phyloP scores from a whole-genome alignment of 1,140 invertebrate genomes.

The Drosophila grimshawi region DNA sequence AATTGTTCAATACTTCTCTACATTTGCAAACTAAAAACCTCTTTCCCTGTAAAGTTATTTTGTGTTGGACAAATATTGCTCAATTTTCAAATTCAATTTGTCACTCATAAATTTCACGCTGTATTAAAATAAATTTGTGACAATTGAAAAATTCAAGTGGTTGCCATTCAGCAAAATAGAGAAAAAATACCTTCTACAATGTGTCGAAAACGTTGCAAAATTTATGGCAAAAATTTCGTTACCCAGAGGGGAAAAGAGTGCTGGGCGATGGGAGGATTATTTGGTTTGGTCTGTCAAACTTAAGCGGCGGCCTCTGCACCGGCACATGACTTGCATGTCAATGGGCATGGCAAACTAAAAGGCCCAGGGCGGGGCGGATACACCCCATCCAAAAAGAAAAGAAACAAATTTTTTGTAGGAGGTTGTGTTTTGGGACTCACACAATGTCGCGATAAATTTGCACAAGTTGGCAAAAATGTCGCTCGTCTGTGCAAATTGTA shows the following conservation, averaged over 20 bases:
- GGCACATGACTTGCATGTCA: slow-evolving; percentile 79
- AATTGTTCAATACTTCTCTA: too few species aligned
- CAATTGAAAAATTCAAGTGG: slow-evolving; percentile 69
- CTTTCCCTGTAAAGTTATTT: slow-evolving; percentile 4
- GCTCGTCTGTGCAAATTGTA: slow-evolving; percentile 64
- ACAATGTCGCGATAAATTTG: slow-evolving; percentile 81
- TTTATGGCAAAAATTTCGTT: slow-evolving; percentile 63
- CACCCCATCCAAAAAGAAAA: slow-evolving; percentile 30
- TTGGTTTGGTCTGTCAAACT: slow-evolving; percentile 67
- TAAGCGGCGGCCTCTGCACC: slow-evolving; percentile 78
- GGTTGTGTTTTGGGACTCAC: not conserved
- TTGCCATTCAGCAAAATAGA: slow-evolving; percentile 36
- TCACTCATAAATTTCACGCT: slow-evolving; percentile 81
- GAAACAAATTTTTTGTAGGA: slow-evolving; percentile 2
- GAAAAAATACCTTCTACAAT: slow-evolving; percentile 46
- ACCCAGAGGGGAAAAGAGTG: not conserved
- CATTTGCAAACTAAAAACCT: not conserved
- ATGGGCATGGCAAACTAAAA: slow-evolving; percentile 43
- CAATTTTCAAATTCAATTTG: slow-evolving; percentile 77
- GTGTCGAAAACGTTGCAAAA: slow-evolving; percentile 59
- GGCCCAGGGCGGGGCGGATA: slow-evolving; percentile 18
- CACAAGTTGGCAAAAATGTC: slow-evolving; percentile 66
- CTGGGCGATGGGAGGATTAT: slow-evolving; percentile 31
- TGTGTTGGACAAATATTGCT: slow-evolving; percentile 45
- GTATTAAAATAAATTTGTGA: slow-evolving; percentile 78